phyloP scores from a whole-genome alignment of 1,140 invertebrate genomes.

The Drosophila orena region DNA sequence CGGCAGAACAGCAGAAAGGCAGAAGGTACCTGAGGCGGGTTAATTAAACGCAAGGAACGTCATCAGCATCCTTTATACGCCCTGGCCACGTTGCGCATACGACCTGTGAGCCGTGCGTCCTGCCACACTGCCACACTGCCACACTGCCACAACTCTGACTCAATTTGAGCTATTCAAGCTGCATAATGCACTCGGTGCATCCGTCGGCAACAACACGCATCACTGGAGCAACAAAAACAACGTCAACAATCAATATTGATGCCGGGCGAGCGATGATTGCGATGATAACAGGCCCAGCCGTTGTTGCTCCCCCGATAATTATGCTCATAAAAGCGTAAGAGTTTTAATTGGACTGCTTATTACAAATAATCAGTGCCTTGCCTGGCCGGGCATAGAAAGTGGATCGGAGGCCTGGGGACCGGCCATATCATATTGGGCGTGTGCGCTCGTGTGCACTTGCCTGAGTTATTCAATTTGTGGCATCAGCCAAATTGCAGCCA shows the following conservation, averaged over 20 bases:
- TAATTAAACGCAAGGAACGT: conserved; percentile 61
- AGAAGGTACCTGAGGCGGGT: conserved; percentile 14
- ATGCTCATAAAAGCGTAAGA: conserved; percentile 70
- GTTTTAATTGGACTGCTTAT: conserved; percentile 76
- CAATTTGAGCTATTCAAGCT: conserved; percentile 24
- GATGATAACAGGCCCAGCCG: conserved; percentile 9
- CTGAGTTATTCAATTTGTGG: conserved; percentile 64
- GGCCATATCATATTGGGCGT: conserved; percentile 29
- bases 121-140: conserved; percentile 2
- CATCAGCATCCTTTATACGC: conserved; percentile 25
- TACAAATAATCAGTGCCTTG: conserved; percentile 61
- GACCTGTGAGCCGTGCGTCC: conserved; percentile 29
- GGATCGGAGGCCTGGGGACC: conserved; percentile 13
- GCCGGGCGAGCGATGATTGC: conserved; percentile 7
- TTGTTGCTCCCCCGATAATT: conserved; percentile 52
- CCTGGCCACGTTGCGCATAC: conserved; percentile 47
- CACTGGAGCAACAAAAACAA: conserved; percentile 22
- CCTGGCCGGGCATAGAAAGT: conserved; percentile 23
- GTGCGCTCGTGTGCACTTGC: conserved; percentile 59
- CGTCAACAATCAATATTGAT: conserved; percentile 44
- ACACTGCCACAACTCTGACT: conserved; percentile 16
- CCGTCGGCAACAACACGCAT: conserved; percentile 38
- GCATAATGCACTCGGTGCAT: conserved; percentile 59
- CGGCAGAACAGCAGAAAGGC: conserved; percentile 26
- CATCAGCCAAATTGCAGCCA: conserved; percentile 55